Percentiles rank a stretch among this genome's conserved stretches.
phyloP scores from a whole-genome alignment of 2,888 invertebrate genomes.

The Diaprepes abbreviatus region DNA sequence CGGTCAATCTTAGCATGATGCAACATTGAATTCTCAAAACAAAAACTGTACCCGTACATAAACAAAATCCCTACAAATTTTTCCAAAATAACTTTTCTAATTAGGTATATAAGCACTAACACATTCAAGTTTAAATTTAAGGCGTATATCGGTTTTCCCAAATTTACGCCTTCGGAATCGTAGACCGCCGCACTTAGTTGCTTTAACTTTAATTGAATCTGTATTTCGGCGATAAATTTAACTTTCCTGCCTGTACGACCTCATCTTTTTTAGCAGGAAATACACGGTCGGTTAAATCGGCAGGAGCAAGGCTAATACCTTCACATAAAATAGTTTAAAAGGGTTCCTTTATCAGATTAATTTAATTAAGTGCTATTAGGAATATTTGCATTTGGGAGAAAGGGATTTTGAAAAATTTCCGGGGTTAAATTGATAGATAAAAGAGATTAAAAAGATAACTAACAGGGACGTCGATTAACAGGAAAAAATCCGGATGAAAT shows the following conservation, averaged over 20 bases:
- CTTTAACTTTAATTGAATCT: constrained; percentile 33
- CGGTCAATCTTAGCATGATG: too few species aligned
- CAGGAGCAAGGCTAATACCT: constrained; percentile 29
- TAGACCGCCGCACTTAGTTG: constrained; percentile 1
- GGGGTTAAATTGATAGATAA: not conserved
- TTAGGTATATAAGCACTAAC: too few species aligned
- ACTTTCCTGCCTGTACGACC: constrained; percentile 22
- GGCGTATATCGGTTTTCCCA: not conserved
- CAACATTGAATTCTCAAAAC: too few species aligned
- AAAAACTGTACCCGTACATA: too few species aligned
- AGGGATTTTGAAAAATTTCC: constrained; percentile 11
- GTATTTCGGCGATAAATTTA: constrained; percentile 32
- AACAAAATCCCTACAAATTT: too few species aligned
- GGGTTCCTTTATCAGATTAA: constrained; percentile 31
- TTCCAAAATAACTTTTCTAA: too few species aligned
- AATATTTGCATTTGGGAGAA: constrained; percentile 1
- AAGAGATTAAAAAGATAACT: too few species aligned
- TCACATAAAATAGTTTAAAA: constrained; percentile 36
- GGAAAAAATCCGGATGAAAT: too few species aligned
- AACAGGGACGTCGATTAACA: too few species aligned
- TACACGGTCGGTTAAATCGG: constrained; percentile 36
- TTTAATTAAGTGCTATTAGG: constrained; percentile 31
- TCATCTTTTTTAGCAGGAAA: constrained; percentile 31
- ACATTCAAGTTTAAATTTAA: too few species aligned
- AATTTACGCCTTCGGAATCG: not conserved